A percentile compares a stretch with the other conserved stretches of the same genome.
Evolutionary conservation across 1,140 invertebrate genomes (phyloP).

Genomic region (Formica selysi): DNA sequence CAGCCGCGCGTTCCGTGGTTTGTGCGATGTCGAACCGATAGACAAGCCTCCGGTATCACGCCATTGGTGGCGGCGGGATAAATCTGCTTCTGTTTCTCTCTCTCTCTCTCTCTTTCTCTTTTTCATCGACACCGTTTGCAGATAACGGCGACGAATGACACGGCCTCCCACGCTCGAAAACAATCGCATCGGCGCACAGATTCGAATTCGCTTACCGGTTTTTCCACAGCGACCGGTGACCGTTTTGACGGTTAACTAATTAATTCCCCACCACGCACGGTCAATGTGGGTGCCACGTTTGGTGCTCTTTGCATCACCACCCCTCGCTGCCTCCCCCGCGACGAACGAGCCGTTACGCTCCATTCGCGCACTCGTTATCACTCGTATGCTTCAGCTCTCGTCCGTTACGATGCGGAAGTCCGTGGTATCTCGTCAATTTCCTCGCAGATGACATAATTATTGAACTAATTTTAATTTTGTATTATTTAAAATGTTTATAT

Average conservation of each 20-base stretch:
- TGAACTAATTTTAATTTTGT: background rate
- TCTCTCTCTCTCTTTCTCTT: background rate
- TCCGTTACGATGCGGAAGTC: conserved; percentile 6
- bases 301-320: conserved; percentile 15
- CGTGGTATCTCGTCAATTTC: background rate
- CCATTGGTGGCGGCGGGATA: conserved; percentile 59
- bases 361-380: conserved; percentile 51
- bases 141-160: conserved; percentile 4
- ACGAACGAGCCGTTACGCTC: conserved; percentile 52
- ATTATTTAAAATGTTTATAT: background rate
- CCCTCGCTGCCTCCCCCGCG: background rate
- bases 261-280: conserved; percentile 44
- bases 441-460: background rate
- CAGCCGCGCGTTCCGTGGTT: conserved; percentile 42
- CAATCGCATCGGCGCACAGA: conserved; percentile 47
- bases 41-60: conserved; percentile 54
- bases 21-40: conserved; percentile 47
- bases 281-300: conserved; percentile 18
- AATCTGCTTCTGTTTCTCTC: conserved; percentile 9
- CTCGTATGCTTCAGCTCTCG: background rate
- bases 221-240: conserved; percentile 21
- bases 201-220: conserved; percentile 57
- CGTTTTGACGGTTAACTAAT: conserved; percentile 71
- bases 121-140: conserved; percentile 16
- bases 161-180: background rate